These are phyloP conservation scores for Lepisosteus osseus DNA, from an alignment of 2,113 vertebrate genomes.

Conservation along the genomic window DNA sequence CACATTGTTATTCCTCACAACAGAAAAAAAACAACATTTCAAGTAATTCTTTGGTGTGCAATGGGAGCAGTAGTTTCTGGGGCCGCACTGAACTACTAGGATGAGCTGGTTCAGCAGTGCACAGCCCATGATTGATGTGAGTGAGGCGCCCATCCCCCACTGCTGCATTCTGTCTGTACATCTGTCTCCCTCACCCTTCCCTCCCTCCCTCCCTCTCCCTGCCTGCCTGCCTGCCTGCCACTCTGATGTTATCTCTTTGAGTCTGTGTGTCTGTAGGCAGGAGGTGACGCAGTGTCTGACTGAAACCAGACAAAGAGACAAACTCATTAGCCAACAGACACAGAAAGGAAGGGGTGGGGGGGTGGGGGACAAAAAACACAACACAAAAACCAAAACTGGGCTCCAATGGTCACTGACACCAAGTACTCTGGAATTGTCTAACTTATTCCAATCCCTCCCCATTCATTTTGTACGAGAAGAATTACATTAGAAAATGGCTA, in stretches of 20 bases:
- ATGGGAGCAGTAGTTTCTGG: slow-evolving; percentile 31
- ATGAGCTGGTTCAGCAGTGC: slow-evolving; percentile 51
- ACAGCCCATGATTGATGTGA: slow-evolving; percentile 66
- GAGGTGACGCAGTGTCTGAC: slow-evolving; percentile 81
- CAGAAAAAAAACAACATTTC: background rate
- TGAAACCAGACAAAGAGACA: slow-evolving; percentile 75
- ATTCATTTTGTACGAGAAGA: too few species aligned
- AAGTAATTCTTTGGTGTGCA: slow-evolving; percentile 21
- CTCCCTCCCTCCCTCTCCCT: slow-evolving; percentile 22
- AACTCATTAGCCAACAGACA: slow-evolving; percentile 73
- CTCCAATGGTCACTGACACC: slow-evolving; percentile 39
- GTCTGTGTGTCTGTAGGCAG: slow-evolving; percentile 79
- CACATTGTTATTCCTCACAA: background rate
- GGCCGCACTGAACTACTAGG: slow-evolving; percentile 56
- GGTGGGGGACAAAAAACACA: slow-evolving; percentile 47
- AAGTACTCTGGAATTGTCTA: slow-evolving; percentile 47
- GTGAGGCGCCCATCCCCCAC: slow-evolving; percentile 62
- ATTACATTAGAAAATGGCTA: too few species aligned
- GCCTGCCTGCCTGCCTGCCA: slow-evolving; percentile 59
- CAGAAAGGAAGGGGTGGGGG: slow-evolving; percentile 36
- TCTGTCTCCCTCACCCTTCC: slow-evolving; percentile 61
- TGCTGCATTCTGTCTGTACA: slow-evolving; percentile 66
- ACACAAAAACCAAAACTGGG: slow-evolving; percentile 64
- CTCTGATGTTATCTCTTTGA: slow-evolving; percentile 72
- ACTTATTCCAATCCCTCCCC: slow-evolving; percentile 45